Evolutionary conservation across 1,140 invertebrate species (phyloP), one percentile per base, ranked within the genome.

Genomic region (Drosophila tani): DNA sequence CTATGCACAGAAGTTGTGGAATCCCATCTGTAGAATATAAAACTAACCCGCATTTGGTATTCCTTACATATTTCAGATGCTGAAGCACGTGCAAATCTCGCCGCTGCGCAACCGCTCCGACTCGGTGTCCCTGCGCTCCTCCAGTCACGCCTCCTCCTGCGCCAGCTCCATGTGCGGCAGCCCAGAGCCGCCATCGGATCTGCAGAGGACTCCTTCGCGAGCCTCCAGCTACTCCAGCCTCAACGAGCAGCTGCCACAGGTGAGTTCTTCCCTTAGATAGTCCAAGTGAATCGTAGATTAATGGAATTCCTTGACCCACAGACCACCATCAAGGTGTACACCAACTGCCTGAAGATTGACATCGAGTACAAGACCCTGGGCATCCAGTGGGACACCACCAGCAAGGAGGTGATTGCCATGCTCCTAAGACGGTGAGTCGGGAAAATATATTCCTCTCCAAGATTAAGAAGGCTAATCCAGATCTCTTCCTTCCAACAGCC

Each of bases 361-460:
- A 98, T 98, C 90, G 97, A 98, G 91, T 98, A 98, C 94, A 98
- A 98, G 93, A 98, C 98, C 0, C 93, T 98, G 51, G 96, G 96
- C 58, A 97, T 98, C 55, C 96, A 96, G 5, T 96, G 96, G 93
- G 95, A 97, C 75, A 98, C 97, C 9, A 96, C 96, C 0, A 97
- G 97, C 82, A 95, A 96, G 82, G 96, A 98, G 93, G 96, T 98
- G 43, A 97, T 98, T 3, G 93, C 95, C 56, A 96, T 96, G 49
- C 93, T 98, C n/a, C 94, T 98, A 58, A 95, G 96, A 88, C 98
- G 98, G 94, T 98, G 56, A 81, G 85, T 64, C 45, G 14, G 2
- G 7, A 14, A 15, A 19, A 5, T 9, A 8, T 11, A 38, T 27
- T 6, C 14, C 3, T 50, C 5, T 40, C 14, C 17, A 24, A 38